Percentiles rank a stretch among this genome's conserved stretches.
Evolutionary conservation across 2,888 invertebrate species (phyloP).

Genomic region (Hoplodrina blanda): DNA sequence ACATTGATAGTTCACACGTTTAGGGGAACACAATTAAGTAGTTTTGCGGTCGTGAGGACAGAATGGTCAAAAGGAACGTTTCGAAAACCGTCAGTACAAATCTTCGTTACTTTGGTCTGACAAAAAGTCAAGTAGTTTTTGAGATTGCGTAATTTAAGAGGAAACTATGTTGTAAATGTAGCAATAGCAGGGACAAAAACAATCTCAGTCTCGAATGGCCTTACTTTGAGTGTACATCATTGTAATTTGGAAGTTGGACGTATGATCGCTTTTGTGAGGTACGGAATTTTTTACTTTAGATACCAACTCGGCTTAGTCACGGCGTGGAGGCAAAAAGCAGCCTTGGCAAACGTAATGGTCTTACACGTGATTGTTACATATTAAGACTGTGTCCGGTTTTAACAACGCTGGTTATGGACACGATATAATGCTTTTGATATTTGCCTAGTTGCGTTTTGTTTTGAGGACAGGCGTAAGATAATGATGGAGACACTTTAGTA

Average conservation of each 20-base stretch:
- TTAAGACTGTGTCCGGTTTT: conserved; percentile 72
- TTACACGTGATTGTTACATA: conserved; percentile 81
- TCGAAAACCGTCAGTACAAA: conserved; percentile 14
- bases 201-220: conserved; percentile 35
- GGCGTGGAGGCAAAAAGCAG: conserved; percentile 82
- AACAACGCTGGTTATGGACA: conserved; percentile 56
- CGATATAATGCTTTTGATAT: conserved; percentile 36
- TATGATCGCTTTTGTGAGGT: conserved; percentile 55
- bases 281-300: conserved; percentile 50
- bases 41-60: conserved; percentile 53
- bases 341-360: conserved; percentile 82
- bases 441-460: conserved; percentile 23
- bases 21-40: conserved; percentile 57
- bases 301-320: conserved; percentile 77
- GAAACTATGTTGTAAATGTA: conserved; percentile 31
- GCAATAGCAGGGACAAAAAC: conserved; percentile 21
- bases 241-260: conserved; percentile 53
- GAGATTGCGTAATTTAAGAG: conserved; percentile 30
- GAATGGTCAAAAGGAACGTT: conserved; percentile 42
- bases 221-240: conserved; percentile 43
- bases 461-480: neutral
- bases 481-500: neutral
- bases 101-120: conserved; percentile 31
- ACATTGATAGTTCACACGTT: conserved; percentile 50
- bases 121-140: conserved; percentile 37